phyloP scores from a whole-genome alignment of 2,113 vertebrate genomes.

The Glareola pratincola region DNA sequence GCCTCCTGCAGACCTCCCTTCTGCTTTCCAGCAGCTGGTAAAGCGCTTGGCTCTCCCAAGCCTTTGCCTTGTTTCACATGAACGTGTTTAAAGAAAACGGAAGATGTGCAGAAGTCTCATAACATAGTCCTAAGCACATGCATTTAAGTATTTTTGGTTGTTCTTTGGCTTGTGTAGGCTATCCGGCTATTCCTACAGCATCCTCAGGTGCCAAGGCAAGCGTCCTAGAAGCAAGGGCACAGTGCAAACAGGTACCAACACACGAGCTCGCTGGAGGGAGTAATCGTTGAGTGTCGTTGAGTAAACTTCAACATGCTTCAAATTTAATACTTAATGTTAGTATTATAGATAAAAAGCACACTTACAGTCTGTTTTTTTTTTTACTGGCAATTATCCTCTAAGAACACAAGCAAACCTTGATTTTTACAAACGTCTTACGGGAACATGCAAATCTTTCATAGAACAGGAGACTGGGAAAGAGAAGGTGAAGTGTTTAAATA shows the following conservation, averaged over 20 bases:
- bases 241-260: neutral
- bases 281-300: neutral
- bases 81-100: neutral
- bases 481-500: neutral
- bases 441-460: conserved; percentile 47
- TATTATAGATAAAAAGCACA: conserved; percentile 41
- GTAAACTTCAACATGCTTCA: conserved; percentile 41
- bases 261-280: neutral
- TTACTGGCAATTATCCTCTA: conserved; percentile 34
- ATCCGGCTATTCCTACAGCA: neutral
- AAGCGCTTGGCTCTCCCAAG: neutral
- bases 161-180: conserved; percentile 29
- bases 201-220: neutral
- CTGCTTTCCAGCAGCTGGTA: neutral
- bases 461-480: neutral
- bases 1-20: neutral
- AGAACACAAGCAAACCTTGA: conserved; percentile 44
- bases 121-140: neutral
- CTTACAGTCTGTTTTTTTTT: neutral
- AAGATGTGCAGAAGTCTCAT: neutral
- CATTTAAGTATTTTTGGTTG: neutral
- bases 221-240: conserved; percentile 4
- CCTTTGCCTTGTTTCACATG: neutral
- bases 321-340: conserved; percentile 19
- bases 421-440: conserved; percentile 31